phyloP scores from a whole-genome alignment of 53 echinoderm and acorn worm species.

The Mesocentrotus franciscanus region DNA sequence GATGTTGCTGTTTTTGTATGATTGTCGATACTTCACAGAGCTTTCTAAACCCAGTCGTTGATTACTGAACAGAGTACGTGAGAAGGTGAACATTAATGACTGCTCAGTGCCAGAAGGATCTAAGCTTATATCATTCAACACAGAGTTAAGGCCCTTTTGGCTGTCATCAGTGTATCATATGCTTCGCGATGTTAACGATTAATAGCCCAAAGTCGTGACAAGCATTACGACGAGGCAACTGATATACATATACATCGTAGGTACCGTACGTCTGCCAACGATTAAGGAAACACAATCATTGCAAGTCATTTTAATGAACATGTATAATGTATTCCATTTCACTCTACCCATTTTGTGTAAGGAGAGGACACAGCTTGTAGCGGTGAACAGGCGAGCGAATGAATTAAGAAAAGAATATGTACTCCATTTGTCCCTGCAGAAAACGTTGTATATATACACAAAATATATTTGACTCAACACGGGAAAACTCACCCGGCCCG shows the following conservation, averaged over 20 bases:
- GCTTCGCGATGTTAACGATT: background rate
- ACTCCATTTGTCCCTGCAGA: no score
- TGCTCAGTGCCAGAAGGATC: no score
- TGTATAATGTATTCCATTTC: background rate
- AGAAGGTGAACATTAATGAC: background rate
- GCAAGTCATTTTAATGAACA: background rate
- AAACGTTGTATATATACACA: no score
- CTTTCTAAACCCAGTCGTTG: background rate
- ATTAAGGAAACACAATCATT: background rate
- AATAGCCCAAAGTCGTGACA: background rate
- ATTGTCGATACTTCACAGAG: background rate
- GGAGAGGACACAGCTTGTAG: no score
- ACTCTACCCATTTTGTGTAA: no score
- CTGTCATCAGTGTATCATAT: background rate
- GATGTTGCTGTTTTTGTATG: background rate
- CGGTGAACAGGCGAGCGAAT: no score
- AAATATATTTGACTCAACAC: no score
- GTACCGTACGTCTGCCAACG: background rate
- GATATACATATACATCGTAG: background rate
- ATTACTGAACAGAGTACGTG: background rate
- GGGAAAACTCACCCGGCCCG: no score
- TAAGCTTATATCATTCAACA: no score
- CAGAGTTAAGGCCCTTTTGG: no score
- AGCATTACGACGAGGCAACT: background rate
- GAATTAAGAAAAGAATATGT: no score